phyloP scores from a whole-genome alignment of 2,797 vertebrate genomes.

The Pangasius djambal region DNA sequence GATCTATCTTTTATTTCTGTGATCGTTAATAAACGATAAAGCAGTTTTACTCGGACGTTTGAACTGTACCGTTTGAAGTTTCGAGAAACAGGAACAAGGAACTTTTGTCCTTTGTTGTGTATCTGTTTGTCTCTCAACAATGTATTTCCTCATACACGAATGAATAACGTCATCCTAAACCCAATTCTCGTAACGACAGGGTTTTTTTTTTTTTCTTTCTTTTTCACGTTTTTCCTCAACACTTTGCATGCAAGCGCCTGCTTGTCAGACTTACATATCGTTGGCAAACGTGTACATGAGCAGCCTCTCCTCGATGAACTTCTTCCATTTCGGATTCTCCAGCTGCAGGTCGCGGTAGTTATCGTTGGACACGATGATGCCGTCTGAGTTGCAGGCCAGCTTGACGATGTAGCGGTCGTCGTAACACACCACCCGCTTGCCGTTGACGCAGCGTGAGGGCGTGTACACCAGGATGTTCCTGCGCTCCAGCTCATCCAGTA shows the following conservation, averaged over 20 bases:
- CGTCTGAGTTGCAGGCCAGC: conserved; percentile 70
- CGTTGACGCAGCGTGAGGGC: conserved; percentile 69
- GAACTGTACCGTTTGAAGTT: not conserved
- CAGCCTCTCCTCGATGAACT: conserved; percentile 75
- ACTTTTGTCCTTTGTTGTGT: not conserved
- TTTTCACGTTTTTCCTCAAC: not conserved
- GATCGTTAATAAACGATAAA: not conserved
- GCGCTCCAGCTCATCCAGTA: conserved; percentile 73
- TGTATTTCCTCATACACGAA: conserved; percentile 11
- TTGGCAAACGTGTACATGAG: conserved; percentile 80
- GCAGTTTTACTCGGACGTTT: too few relatives aligned
- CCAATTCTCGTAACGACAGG: not conserved
- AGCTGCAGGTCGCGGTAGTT: conserved; percentile 78
- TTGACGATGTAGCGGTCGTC: conserved; percentile 80
- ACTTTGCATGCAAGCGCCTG: not conserved
- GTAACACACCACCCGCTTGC: conserved; percentile 77
- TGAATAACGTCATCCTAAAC: not conserved
- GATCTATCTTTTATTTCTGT: not conserved
- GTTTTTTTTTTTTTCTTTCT: not conserved
- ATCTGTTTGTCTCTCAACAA: not conserved
- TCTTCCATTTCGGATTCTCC: conserved; percentile 74
- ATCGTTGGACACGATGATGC: conserved; percentile 78
- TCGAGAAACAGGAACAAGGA: conserved; percentile 25
- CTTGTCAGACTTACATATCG: conserved; percentile 69
- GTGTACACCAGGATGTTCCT: conserved; percentile 77